Base-by-base conservation (phyloP, 1,140 invertebrate genomes). In the Aleiodes sp. region DNA sequence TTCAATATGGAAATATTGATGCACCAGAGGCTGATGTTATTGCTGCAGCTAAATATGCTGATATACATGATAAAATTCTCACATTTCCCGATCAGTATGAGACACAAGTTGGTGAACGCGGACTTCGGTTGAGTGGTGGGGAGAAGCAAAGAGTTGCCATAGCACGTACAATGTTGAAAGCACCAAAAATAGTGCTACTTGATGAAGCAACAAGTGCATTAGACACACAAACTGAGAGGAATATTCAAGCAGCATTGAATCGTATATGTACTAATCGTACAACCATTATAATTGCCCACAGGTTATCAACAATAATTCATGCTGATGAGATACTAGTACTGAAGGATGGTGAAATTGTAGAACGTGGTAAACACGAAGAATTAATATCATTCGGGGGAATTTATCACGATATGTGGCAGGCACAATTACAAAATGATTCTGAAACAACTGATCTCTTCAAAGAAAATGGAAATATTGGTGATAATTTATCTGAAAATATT, bases 121-220 rank as follows among this genome's bases (percentile, higher is more conserved):
- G 94, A 33, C 80, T 95, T 26, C 88, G 92, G 43, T 84, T 95
- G 14, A 94, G 92, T 82, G 96, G 96, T 1, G 96, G 96, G 16
- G 96, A 98, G 80, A 98, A 98, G 73, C 96, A 98, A 82, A 88
- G 96, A 74, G 94, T 98, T 59, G 96, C 96, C 0, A 98, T 98
- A 70, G 95, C 96, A 0, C 84, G 96, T 68, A 97, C 96, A 0
- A 87, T 98, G 14, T 86, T 98, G 6, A 98, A 98, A 83, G 87
- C 93, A 9, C 96, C 96, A 1, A 82, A 89, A n/a, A 92, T 96
- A 64, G 92, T 98, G 39, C 83, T 98, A 9, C 82, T 98, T 0
- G 96, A 98, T 81, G 96, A 98, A 87, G 96, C 94, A 9, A 96
- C 94, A 0, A 94, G 93, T 68, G 93, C 94, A 4, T 84, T 96